These are phyloP conservation scores for Temnothorax longispinosus DNA, from an alignment of 1,140 invertebrate genomes.

Conservation along the genomic window DNA sequence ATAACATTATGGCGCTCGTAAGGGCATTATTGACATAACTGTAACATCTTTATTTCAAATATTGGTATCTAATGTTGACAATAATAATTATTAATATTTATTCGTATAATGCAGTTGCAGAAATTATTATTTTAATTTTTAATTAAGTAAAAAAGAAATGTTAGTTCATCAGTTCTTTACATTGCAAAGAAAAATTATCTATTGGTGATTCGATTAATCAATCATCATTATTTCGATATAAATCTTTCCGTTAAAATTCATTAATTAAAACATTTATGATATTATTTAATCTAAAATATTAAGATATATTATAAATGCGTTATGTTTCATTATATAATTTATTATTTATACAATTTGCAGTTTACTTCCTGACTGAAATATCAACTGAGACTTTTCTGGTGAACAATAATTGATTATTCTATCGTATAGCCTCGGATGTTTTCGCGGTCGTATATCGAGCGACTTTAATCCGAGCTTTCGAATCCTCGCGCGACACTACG, in stretches of 20 bases:
- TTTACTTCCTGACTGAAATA: background rate
- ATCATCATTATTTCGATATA: background rate
- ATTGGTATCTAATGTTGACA: background rate
- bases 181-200: background rate
- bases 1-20: background rate
- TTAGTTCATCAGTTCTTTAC: background rate
- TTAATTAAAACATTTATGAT: slow-evolving; percentile 3
- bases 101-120: background rate
- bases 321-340: background rate
- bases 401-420: slow-evolving; percentile 1
- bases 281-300: background rate
- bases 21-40: background rate
- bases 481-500: slow-evolving; percentile 59
- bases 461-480: slow-evolving; percentile 66
- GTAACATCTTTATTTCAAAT: background rate
- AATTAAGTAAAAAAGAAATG: background rate
- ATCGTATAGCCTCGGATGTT: slow-evolving; percentile 1
- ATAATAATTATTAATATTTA: background rate
- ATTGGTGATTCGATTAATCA: background rate
- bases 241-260: background rate
- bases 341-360: background rate
- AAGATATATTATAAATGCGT: background rate
- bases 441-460: slow-evolving; percentile 37
- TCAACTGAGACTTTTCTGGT: background rate
- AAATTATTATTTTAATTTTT: background rate